Conservation (phyloP, 2,113 vertebrate genomes). For the Epinephelus lanceolatus region DNA sequence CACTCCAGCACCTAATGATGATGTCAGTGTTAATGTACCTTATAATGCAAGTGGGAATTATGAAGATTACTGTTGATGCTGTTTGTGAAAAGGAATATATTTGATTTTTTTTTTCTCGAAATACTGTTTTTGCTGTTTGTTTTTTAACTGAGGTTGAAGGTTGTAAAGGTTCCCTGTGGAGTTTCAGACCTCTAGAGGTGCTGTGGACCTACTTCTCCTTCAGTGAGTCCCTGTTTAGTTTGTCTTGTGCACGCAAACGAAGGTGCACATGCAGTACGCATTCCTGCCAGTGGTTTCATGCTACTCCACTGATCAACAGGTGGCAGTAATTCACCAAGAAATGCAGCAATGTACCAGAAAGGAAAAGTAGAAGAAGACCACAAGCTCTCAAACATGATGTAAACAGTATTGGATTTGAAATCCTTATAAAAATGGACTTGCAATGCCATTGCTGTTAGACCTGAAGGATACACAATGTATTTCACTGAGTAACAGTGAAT, state of each 20-base stretch:
- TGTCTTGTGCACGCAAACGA: not conserved
- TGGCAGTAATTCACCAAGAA: not conserved
- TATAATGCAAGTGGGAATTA: conserved; percentile 38
- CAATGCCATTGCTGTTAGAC: not conserved
- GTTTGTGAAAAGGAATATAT: conserved; percentile 45
- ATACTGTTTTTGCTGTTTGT: conserved; percentile 12
- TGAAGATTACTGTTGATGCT: conserved; percentile 46
- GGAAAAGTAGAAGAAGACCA: not conserved
- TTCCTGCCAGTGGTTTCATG: not conserved
- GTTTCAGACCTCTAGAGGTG: not conserved
- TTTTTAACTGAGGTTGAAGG: conserved; percentile 34
- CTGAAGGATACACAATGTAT: not conserved
- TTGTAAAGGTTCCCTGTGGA: conserved; percentile 32
- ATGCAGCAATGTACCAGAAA: not conserved
- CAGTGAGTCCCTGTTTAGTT: not conserved
- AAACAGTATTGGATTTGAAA: not conserved
- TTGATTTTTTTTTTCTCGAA: conserved; percentile 3
- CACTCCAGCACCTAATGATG: conserved; percentile 62
- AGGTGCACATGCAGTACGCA: not conserved
- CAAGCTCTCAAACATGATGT: not conserved
- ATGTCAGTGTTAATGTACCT: conserved; percentile 69
- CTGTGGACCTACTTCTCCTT: not conserved
- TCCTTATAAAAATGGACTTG: not conserved
- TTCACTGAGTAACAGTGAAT: not conserved
- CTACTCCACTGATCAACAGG: not conserved